Base-by-base conservation (phyloP, 1,140 invertebrate genomes). In the Rhagoletis zephyria region DNA sequence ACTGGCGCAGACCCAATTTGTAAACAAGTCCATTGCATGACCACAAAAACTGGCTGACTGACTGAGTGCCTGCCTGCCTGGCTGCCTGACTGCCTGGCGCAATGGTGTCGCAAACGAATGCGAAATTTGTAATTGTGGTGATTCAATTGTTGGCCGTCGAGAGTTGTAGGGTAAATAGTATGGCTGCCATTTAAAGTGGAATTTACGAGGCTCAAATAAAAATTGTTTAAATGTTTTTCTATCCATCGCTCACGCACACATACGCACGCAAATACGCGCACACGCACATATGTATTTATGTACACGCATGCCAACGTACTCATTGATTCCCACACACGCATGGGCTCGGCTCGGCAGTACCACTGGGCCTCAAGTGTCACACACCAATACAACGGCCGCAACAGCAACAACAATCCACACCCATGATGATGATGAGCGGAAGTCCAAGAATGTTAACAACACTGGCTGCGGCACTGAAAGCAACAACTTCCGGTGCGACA, bases 371-470 rank as follows among this genome's bases (percentile, higher is more conserved):
- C 88, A 92, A 92, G 91, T 92, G 91, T 92, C 91, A 88, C 86
- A 87, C 70, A n/a, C 89, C 85, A 42, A 87, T 86, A 63, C 88
- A 87, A 12, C 86, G 65, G 63, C 70, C 65, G 14, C 77, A 87
- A 9, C 59, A 87, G 4, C 63, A 85, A 16, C 87, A 87, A 19
- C 61, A 87, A 30, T 56, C 64, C 77, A 85, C 16, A 65, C 61
- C 64, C 81, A 88, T 92, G 91, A 86, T 90, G 30, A 30, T 30
- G 89, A 89, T 92, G 89, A 91, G 90, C 91, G 91, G 91, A 92
- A 92, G 92, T 92, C 91, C 92, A 91, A 90, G 91, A 90, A 92
- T 92, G 91, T 92, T 92, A 92, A 92, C 91, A 91, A 92, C 90
- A 88, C 88, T 90, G 89, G 88, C 89, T 88, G 88, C 90, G 90